phyloP scores from a whole-genome alignment of 2,113 vertebrate species.

The Onychorhynchus coronatus region DNA sequence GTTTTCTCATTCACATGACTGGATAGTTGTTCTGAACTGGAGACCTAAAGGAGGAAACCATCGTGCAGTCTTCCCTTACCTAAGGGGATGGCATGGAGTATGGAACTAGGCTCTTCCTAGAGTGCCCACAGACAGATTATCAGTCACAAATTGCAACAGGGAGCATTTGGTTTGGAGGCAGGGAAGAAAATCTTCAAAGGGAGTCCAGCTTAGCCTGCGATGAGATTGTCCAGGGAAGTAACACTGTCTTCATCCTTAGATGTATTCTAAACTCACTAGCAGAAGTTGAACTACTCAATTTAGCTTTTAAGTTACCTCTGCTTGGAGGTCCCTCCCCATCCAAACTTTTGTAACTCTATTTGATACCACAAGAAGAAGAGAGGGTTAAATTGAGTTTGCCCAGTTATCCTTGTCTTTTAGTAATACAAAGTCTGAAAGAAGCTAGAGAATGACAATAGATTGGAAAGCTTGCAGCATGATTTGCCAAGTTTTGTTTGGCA shows the following conservation, averaged over 20 bases:
- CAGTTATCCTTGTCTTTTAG: background rate
- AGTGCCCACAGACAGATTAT: background rate
- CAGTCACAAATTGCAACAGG: background rate
- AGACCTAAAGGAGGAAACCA: background rate
- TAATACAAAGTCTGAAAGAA: background rate
- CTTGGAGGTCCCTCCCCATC: background rate
- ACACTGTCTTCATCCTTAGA: background rate
- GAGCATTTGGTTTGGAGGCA: background rate
- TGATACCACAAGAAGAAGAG: background rate
- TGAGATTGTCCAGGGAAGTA: background rate
- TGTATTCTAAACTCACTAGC: background rate
- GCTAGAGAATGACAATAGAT: background rate
- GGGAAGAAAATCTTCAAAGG: background rate
- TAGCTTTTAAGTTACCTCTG: background rate
- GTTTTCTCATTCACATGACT: background rate
- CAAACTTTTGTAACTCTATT: background rate
- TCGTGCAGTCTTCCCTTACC: accelerated
- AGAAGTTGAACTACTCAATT: background rate
- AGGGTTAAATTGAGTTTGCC: background rate
- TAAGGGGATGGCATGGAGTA: background rate
- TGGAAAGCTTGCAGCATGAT: background rate
- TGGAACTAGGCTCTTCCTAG: background rate
- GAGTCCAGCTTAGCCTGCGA: background rate
- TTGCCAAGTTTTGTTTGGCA: background rate
- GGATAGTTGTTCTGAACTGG: background rate